Conservation (phyloP, 2,888 invertebrate species). For the Drosophila picticornis region DNA sequence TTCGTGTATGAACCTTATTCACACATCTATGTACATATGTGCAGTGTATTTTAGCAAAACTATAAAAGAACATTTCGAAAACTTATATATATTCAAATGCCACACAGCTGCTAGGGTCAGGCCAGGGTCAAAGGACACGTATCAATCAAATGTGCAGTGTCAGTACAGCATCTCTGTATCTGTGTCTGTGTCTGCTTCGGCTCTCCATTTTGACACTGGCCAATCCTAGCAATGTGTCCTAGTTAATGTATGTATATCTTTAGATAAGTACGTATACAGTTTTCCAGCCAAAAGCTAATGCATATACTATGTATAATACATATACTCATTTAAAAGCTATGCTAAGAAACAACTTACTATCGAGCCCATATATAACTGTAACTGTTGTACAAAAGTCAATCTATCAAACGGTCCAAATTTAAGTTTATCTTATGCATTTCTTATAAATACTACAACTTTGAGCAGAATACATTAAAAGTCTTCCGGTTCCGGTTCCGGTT, state of each 20-base stretch:
- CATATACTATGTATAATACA: slow-evolving; percentile 14
- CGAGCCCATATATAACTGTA: background rate
- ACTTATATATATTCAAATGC: slow-evolving; percentile 34
- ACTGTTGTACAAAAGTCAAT: slow-evolving; percentile 13
- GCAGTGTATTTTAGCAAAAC: slow-evolving; percentile 22
- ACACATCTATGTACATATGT: slow-evolving; percentile 25
- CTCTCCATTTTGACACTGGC: slow-evolving; percentile 18
- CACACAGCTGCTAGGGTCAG: slow-evolving; percentile 3
- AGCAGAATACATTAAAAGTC: slow-evolving; percentile 26
- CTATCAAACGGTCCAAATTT: background rate
- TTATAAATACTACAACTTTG: slow-evolving; percentile 22
- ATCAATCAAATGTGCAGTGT: slow-evolving; percentile 12
- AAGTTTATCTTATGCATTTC: slow-evolving; percentile 30
- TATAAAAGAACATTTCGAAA: slow-evolving; percentile 25
- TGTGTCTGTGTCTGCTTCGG: background rate
- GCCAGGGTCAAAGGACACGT: slow-evolving; percentile 16
- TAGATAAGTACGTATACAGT: slow-evolving; percentile 28
- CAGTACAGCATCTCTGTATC: background rate
- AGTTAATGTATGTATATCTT: slow-evolving; percentile 17
- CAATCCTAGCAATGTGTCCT: slow-evolving; percentile 14
- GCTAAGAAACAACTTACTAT: slow-evolving; percentile 22
- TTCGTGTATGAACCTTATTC: slow-evolving; percentile 10
- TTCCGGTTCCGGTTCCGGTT: too few species aligned
- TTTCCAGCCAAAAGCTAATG: slow-evolving; percentile 28
- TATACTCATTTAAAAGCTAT: slow-evolving; percentile 28